Evolutionary conservation across 2,888 invertebrate species (phyloP), one percentile per base, ranked within the genome.

Genomic region (Cheilosia grossa): DNA sequence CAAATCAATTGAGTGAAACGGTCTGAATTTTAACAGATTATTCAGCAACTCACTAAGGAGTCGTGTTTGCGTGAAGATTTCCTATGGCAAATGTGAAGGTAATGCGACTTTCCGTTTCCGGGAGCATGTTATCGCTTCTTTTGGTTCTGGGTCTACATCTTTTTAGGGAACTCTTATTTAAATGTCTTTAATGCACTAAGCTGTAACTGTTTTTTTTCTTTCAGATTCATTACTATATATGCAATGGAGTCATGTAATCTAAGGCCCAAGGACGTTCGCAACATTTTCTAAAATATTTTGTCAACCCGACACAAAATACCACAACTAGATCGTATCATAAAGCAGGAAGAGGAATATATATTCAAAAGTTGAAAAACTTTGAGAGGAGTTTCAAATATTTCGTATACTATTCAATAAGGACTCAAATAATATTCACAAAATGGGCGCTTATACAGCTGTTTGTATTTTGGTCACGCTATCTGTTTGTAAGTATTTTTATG

Each of bases 401-500:
- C 0, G 15, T 15, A 19, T 5, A 37, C 9, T 37, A n/a, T 44
- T 69, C 6, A 27, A 15, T 53, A 67, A 44, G 67, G 54, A 49
- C 24, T 7, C 24, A 70, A 33, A 17, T 13, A 66, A 13, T 21
- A 58, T 53, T n/a, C 6, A 49, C 58, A 74, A 73, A 74, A 83
- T 83, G 83, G 53, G 54, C 4, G 66, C 54, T n/a, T 61, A 47
- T n/a, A 54, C 66, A 66, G 40, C 54, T 24, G 63, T 51, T 17
- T 33, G 40, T 21, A 33, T 66, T 59, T 58, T 83, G 64, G 51
- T 79, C 30, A 79, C 54, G 37, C 53, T 83, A 30, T 59, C 70
- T 61, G 83, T 69, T 49, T 74, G 83, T 83, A 83, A 83, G 83
- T 83, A 56, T 40, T 17, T 21, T 24, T 24, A 2, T 17, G 15